Base-by-base conservation (phyloP, 2,888 invertebrate genomes). In the Leucozona laternaria region DNA sequence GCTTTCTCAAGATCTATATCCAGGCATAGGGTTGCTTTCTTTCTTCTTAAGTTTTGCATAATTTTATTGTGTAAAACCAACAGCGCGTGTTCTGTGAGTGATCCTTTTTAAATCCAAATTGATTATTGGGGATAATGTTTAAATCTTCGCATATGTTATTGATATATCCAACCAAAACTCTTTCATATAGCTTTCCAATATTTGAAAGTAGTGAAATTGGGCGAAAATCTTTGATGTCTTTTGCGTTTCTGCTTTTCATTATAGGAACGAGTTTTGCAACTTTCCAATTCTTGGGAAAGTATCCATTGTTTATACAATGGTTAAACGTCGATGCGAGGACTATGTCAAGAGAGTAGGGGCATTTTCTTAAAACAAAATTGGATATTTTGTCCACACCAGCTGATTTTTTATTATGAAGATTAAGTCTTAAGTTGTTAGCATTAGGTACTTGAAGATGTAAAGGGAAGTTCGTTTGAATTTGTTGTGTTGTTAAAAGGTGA, bases 311-410 rank as follows among this genome's bases (percentile, higher is more conserved):
- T 25, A 25, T 25, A 4, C 55, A 66, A 48, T 50, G 50, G 48
- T 50, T 68, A 50, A 68, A 68, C 20, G 22, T 22, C 13, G 50
- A 66, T 17, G 66, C 31, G 13, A 70, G 31, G 6, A 20, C 31
- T 20, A 71, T 43, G 15, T 57, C 71, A 10, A 71, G 40, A 1
- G 57, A 71, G 15, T 43, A 8, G 7, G 71, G 55, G 11, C 57
- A 57, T 25, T 71, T 71, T 43, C 7, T n/a, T 28, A 71, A 25
- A 20, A 55, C 31, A 40, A 55, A 70, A 10, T 70, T 70, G 7
- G 37, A 28, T 22, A 70, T 70, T 40, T 70, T 3, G n/a, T 70
- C 55, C 1, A 25, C 11, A n/a, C 70, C 70, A 40, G 13, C n/a
- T 5, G 55, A 55, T 28, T 55, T 70, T 37, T 70, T 70, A 1